Evolutionary conservation across 2,113 vertebrate genomes (phyloP), one percentile per base, ranked within the genome.

Genomic region (Carassius carassius): DNA sequence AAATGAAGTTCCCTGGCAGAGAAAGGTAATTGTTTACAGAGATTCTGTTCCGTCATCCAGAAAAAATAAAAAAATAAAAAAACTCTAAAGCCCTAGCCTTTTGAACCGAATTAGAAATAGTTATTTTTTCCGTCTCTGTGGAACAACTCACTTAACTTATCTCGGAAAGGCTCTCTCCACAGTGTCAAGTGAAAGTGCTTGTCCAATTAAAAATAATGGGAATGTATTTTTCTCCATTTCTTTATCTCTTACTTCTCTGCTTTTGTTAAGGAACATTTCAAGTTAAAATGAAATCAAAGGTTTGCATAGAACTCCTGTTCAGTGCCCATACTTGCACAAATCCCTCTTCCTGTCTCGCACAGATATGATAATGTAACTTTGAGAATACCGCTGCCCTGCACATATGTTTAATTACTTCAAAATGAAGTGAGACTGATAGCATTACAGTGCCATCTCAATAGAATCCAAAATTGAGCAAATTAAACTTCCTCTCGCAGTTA

Each of bases 231-330:
- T 91, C 88, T 86, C 92, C 91, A 81, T 92, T 90, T 91, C 88
- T 91, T 90, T 89, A 89, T 82, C 88, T 88, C 86, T 85, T 86
- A 83, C 81, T 89, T 90, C 90, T 91, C 62, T 62, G 84, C 92
- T 91, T 95, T 94, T 95, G 92, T 94, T 90, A 91, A 90, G 85
- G 89, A 91, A 93, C 91, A 90, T 91, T 90, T 93, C 90, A 85
- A 86, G 90, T 91, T 91, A 90, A 94, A 94, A 93, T 93, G 91
- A 93, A 94, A 94, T 94, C 93, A 93, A 92, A 93, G 92, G 89
- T 90, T 92, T 91, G 92, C 91, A 92, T 94, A 93, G 93, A 94
- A 93, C 92, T 92, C 89, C 90, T 92, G 90, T 91, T 85, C 89
- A 62, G 86, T 88, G 84, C 90, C 92, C 88, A 90, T 73, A 89